phyloP scores from a whole-genome alignment of 1,140 invertebrate genomes.

The Ceratina japonica region DNA sequence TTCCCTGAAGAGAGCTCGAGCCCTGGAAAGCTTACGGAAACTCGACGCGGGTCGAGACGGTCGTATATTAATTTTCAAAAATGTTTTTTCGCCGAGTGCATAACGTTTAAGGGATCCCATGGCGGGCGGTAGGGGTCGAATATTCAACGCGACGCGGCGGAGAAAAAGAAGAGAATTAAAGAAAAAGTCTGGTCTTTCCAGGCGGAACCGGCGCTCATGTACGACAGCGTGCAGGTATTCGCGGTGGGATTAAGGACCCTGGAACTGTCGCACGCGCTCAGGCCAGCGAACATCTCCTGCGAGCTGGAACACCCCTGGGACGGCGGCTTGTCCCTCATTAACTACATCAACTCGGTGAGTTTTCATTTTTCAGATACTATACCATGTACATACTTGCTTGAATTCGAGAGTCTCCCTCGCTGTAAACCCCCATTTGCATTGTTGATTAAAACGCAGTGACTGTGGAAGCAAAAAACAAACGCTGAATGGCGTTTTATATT shows the following conservation, averaged over 20 bases:
- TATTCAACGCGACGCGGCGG: constrained; percentile 9
- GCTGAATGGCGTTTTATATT: too few relatives aligned
- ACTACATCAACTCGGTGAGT: constrained; percentile 89
- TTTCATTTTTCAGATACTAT: constrained; percentile 15
- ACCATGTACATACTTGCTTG: too few relatives aligned
- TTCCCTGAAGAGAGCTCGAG: too few relatives aligned
- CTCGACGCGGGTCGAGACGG: background rate
- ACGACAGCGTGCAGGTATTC: constrained; percentile 89
- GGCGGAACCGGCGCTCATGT: constrained; percentile 89
- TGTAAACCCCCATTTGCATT: too few relatives aligned
- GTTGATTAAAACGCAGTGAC: too few relatives aligned
- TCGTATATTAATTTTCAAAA: background rate
- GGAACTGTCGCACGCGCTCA: constrained; percentile 83
- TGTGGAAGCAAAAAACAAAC: too few relatives aligned
- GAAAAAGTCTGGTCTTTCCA: constrained; percentile 67
- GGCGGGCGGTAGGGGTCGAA: constrained; percentile 4
- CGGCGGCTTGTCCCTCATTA: constrained; percentile 88
- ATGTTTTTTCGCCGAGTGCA: background rate
- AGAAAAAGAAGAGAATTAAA: background rate
- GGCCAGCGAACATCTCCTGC: constrained; percentile 85
- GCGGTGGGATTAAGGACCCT: constrained; percentile 85
- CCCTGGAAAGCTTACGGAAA: background rate
- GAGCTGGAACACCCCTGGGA: constrained; percentile 87
- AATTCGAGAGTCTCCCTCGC: too few relatives aligned
- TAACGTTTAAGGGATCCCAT: constrained; percentile 9